Evolutionary conservation across 2,113 vertebrate genomes (phyloP).

Genomic region (Rostratula benghalensis): DNA sequence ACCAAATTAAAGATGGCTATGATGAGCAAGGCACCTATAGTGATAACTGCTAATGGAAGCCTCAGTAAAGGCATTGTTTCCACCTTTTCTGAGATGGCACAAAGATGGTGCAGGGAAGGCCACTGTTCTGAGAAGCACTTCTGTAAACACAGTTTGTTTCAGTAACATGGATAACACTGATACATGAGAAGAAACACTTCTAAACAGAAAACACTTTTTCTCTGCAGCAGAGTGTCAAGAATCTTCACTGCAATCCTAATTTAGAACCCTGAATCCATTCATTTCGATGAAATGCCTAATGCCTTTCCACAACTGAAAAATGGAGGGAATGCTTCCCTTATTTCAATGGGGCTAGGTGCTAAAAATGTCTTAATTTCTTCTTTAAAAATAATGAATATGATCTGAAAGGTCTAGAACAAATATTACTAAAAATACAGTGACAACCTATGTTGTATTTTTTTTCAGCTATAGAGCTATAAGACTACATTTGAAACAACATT

Average conservation of each 20-base stretch:
- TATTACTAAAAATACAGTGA: not conserved
- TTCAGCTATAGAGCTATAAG: not conserved
- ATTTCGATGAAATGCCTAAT: not conserved
- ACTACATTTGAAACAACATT: not conserved
- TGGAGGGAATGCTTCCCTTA: not conserved
- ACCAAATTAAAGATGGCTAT: slow-evolving; percentile 90
- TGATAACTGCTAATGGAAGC: slow-evolving; percentile 83
- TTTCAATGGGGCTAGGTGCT: not conserved
- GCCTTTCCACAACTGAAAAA: not conserved
- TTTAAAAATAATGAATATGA: not conserved
- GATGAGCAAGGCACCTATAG: slow-evolving; percentile 80
- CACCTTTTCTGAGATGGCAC: slow-evolving; percentile 81
- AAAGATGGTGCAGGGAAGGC: slow-evolving; percentile 73
- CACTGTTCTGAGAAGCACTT: slow-evolving; percentile 78
- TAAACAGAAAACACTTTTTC: not conserved
- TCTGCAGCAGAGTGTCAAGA: not conserved
- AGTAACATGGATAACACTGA: not conserved
- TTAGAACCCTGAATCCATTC: not conserved
- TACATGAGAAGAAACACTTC: not conserved
- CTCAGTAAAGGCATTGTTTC: slow-evolving; percentile 86
- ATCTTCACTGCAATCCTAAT: not conserved
- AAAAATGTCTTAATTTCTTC: not conserved
- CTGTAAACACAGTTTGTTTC: slow-evolving; percentile 62
- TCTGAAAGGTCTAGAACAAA: not conserved
- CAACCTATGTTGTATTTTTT: not conserved